These are phyloP conservation scores for Entomyzon cyanotis DNA, from an alignment of 2,113 vertebrate species.

Conservation along the genomic window DNA sequence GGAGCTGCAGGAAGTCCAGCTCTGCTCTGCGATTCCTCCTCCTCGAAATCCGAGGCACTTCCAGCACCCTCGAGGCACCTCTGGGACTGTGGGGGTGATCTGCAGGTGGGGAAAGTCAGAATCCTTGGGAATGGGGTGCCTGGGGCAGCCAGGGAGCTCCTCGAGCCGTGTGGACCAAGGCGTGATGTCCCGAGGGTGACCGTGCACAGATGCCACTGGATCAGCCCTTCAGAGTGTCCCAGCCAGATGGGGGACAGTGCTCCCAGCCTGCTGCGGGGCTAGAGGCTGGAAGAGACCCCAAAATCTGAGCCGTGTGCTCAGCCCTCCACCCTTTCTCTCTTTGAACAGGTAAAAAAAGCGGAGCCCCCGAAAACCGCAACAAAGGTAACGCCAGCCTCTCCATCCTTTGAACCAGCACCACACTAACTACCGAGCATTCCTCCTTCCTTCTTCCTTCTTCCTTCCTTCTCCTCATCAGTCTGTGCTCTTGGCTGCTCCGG, in stretches of 20 bases:
- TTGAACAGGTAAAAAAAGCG: conserved; percentile 99
- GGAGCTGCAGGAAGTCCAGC: background rate
- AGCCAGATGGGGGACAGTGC: background rate
- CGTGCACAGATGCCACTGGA: background rate
- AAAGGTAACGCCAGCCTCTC: conserved; percentile 93
- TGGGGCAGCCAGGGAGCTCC: background rate
- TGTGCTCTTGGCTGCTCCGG: conserved; percentile 77
- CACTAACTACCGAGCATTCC: conserved; percentile 80
- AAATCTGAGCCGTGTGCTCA: conserved; percentile 17
- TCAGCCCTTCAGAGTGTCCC: background rate
- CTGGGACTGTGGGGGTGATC: background rate
- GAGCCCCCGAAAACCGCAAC: conserved; percentile 99
- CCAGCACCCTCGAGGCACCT: background rate
- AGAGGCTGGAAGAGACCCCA: too few relatives aligned
- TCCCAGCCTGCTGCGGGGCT: too few relatives aligned
- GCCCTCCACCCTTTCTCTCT: conserved; percentile 80
- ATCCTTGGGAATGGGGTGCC: background rate
- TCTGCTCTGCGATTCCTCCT: background rate
- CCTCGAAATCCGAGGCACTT: background rate
- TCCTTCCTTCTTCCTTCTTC: conserved; percentile 58
- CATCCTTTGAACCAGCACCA: conserved; percentile 81
- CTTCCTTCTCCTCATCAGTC: conserved; percentile 77
- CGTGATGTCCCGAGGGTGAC: background rate
- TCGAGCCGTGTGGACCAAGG: background rate
- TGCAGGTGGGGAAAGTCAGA: background rate